Conservation (phyloP, 2,888 invertebrate species). For the Ochropleura leucogaster region DNA sequence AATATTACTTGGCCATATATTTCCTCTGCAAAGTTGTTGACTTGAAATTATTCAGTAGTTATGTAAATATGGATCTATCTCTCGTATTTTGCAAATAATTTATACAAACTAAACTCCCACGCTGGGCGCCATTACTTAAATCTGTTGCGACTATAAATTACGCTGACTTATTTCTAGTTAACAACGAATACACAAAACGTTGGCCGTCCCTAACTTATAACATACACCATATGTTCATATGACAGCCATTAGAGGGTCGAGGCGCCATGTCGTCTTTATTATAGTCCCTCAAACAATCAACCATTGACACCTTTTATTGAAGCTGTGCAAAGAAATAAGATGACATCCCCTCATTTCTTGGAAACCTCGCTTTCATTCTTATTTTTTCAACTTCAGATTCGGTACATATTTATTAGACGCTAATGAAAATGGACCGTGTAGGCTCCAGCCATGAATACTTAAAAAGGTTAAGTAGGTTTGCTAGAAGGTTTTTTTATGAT, state of each 20-base stretch:
- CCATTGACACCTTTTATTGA: slow-evolving; percentile 48
- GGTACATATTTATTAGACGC: slow-evolving; percentile 68
- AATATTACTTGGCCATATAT: slow-evolving; percentile 26
- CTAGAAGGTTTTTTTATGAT: slow-evolving; percentile 62
- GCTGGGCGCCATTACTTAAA: slow-evolving; percentile 56
- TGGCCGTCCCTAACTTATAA: slow-evolving; percentile 34
- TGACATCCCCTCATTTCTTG: slow-evolving; percentile 34
- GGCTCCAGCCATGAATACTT: slow-evolving; percentile 68
- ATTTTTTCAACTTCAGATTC: slow-evolving; percentile 51
- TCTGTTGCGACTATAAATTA: slow-evolving; percentile 30
- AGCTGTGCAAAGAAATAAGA: slow-evolving; percentile 49
- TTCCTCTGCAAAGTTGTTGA: slow-evolving; percentile 9
- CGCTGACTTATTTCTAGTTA: slow-evolving; percentile 18
- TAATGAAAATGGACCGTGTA: slow-evolving; percentile 71
- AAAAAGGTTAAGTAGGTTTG: slow-evolving; percentile 65
- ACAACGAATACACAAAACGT: slow-evolving; percentile 32
- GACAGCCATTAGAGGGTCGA: slow-evolving; percentile 45
- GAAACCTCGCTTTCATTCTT: slow-evolving; percentile 24
- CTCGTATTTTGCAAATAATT: slow-evolving; percentile 15
- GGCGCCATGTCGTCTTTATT: slow-evolving; percentile 58
- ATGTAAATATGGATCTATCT: slow-evolving; percentile 4
- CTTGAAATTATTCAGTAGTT: slow-evolving; percentile 6
- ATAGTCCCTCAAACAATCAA: slow-evolving; percentile 56
- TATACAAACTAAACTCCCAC: slow-evolving; percentile 34
- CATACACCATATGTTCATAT: slow-evolving; percentile 36